Percentiles rank a stretch among this genome's conserved stretches.
phyloP scores from a whole-genome alignment of 1,140 invertebrate genomes.

The Meloidogyne hapla region DNA sequence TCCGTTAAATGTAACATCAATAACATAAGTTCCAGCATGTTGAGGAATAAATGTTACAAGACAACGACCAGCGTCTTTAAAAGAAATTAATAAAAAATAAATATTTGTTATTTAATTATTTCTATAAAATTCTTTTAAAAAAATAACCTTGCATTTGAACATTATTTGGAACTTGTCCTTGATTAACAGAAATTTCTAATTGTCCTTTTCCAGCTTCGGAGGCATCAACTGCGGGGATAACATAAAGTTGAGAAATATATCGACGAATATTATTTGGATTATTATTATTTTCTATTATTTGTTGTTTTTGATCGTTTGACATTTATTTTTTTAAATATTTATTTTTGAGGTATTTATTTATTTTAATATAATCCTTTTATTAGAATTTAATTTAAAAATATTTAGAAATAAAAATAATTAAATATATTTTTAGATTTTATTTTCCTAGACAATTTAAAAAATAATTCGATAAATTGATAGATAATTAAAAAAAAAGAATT shows the following conservation, averaged over 20 bases:
- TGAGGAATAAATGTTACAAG: conserved; percentile 93
- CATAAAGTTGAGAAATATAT: conserved; percentile 62
- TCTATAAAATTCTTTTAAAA: no score
- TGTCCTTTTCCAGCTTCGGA: conserved; percentile 92
- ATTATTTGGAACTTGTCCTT: conserved; percentile 94
- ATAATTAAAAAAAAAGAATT: no score
- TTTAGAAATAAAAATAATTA: no score
- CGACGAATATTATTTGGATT: conserved; percentile 14
- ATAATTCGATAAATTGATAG: no score
- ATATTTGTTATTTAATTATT: no score
- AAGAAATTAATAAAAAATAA: conserved; percentile 1
- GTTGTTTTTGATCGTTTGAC: background rate
- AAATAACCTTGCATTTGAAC: conserved; percentile 77
- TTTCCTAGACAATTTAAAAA: no score
- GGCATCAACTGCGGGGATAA: conserved; percentile 78
- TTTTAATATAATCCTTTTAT: no score
- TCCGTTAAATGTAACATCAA: conserved; percentile 97
- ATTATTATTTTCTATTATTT: background rate
- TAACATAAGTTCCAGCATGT: conserved; percentile 71
- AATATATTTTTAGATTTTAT: no score
- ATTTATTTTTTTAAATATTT: conserved; percentile 4
- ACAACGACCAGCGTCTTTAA: conserved; percentile 79
- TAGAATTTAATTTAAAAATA: no score
- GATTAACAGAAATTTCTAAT: conserved; percentile 94
- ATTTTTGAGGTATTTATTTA: background rate